Conservation (phyloP, 2,888 invertebrate species). For the Escarpia spicata region DNA sequence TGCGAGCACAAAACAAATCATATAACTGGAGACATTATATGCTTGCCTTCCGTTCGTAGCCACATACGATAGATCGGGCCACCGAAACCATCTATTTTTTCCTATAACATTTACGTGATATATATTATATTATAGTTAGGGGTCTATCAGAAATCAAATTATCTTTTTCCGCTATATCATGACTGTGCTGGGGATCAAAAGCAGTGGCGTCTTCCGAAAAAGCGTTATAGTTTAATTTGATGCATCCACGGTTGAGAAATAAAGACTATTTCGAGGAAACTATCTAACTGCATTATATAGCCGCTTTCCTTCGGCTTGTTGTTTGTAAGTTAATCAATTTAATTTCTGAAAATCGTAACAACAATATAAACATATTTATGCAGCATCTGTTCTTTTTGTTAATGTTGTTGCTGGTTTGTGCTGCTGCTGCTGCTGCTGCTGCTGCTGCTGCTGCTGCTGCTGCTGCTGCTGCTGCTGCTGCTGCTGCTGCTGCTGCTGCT, state of each 20-base stretch:
- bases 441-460: background rate
- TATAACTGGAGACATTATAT: no score
- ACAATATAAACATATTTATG: background rate
- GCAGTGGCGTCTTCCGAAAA: background rate
- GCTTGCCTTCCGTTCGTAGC: no score
- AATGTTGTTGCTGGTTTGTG: background rate
- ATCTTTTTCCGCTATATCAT: no score
- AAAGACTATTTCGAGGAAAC: background rate
- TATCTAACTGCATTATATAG: background rate
- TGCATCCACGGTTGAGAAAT: background rate
- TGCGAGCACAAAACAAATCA: background rate
- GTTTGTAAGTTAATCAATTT: background rate
- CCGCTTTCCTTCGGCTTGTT: background rate
- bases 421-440: background rate
- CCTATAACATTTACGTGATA: no score
- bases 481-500: background rate
- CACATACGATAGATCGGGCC: no score
- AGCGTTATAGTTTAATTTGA: background rate
- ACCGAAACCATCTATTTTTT: no score
- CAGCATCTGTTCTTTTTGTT: background rate
- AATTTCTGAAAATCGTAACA: no score
- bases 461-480: background rate
- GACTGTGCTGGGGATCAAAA: background rate
- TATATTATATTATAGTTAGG: no score
- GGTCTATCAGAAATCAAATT: no score